phyloP scores from a whole-genome alignment of 1,140 invertebrate species.

The Zaprionus tsacasi region DNA sequence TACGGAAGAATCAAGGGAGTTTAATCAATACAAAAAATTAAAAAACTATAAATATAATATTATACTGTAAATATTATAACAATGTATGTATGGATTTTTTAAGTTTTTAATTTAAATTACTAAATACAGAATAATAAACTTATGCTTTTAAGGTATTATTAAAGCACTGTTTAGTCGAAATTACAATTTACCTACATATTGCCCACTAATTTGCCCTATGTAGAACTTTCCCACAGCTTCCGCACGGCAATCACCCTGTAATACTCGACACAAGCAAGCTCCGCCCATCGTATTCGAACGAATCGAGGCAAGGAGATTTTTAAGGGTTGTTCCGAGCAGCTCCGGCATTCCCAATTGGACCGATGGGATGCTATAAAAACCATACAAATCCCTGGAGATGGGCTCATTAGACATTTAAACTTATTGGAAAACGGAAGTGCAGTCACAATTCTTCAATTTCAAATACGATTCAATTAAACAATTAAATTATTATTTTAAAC shows the following conservation, averaged over 20 bases:
- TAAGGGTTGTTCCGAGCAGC: slow-evolving; percentile 51
- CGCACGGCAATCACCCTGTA: slow-evolving; percentile 58
- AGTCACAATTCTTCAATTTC: not conserved
- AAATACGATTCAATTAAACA: not conserved
- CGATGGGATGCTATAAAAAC: slow-evolving; percentile 68
- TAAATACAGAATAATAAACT: too few relatives aligned
- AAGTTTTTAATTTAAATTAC: too few relatives aligned
- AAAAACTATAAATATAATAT: not conserved
- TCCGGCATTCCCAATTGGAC: slow-evolving; percentile 71
- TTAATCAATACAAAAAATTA: not conserved
- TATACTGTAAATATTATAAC: not conserved
- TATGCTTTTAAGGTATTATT: too few relatives aligned
- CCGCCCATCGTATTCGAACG: slow-evolving; percentile 61
- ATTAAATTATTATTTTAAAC: slow-evolving; percentile 4
- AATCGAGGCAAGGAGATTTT: slow-evolving; percentile 58
- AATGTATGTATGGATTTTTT: too few relatives aligned
- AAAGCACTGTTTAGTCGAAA: too few relatives aligned
- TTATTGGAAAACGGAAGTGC: slow-evolving; percentile 63
- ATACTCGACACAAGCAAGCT: slow-evolving; percentile 59
- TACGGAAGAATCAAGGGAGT: not conserved
- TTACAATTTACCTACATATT: too few relatives aligned
- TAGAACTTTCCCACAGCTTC: slow-evolving; percentile 53
- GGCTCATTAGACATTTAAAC: slow-evolving; percentile 62
- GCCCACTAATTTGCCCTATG: slow-evolving; percentile 14
- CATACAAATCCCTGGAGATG: slow-evolving; percentile 67